Percentiles rank a stretch among this genome's conserved stretches.
These are phyloP conservation scores for Mellivora capensis DNA, from an alignment of 2,113 vertebrate species.

Conservation along the genomic window DNA sequence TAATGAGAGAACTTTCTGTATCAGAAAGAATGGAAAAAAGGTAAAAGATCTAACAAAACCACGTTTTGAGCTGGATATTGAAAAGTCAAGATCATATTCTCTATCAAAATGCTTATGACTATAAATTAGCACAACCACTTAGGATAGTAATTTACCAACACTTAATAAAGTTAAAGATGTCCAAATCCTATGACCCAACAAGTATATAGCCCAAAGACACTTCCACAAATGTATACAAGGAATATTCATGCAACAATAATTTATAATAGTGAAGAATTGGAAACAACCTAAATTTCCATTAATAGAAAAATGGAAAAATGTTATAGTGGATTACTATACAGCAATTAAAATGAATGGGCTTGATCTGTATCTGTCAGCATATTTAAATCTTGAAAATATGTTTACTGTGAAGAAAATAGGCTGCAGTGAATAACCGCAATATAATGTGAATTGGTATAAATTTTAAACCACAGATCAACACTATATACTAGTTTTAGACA, in stretches of 20 bases:
- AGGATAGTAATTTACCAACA: background rate
- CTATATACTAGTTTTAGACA: background rate
- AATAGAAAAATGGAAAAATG: background rate
- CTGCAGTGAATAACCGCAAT: background rate
- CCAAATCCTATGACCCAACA: background rate
- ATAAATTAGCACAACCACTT: background rate
- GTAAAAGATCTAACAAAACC: background rate
- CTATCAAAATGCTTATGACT: constrained; percentile 10
- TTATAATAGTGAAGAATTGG: background rate
- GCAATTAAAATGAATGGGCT: background rate
- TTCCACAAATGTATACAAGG: background rate
- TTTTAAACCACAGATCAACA: background rate
- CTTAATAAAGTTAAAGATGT: background rate
- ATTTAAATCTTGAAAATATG: constrained; percentile 12
- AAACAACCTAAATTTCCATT: background rate
- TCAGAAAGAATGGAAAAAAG: background rate
- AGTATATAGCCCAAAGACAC: background rate
- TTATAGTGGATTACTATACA: background rate
- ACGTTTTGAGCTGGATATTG: background rate
- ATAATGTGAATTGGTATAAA: background rate
- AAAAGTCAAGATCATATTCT: background rate
- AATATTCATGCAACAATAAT: background rate
- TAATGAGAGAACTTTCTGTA: background rate
- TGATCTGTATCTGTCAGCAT: background rate
- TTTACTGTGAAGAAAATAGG: background rate